A percentile compares a stretch with the other conserved stretches of the same genome.
phyloP scores from a whole-genome alignment of 1,140 invertebrate species.

The Panagrolaimus sp. region DNA sequence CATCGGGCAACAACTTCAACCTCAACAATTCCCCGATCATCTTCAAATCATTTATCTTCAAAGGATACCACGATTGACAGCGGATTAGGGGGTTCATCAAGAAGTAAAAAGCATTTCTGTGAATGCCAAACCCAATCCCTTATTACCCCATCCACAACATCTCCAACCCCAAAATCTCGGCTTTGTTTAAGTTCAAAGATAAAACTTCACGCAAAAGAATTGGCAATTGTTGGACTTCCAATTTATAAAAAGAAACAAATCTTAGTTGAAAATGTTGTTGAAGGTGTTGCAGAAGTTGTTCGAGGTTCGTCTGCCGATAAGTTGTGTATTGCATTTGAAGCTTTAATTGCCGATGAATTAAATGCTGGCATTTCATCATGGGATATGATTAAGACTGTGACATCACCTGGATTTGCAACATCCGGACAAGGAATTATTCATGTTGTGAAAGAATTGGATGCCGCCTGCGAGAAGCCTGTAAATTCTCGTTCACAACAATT shows the following conservation, averaged over 20 bases:
- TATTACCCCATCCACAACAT: neutral
- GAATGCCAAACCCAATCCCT: slow-evolving; percentile 5
- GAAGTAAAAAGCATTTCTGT: neutral
- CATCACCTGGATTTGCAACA: slow-evolving; percentile 49
- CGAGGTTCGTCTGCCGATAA: slow-evolving; percentile 35
- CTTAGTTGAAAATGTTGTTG: slow-evolving; percentile 53
- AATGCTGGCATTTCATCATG: slow-evolving; percentile 33
- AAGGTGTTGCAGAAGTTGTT: slow-evolving; percentile 54
- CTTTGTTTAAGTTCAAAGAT: slow-evolving; percentile 20
- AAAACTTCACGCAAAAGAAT: slow-evolving; percentile 38
- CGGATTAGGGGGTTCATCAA: neutral
- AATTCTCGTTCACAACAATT: slow-evolving; percentile 53
- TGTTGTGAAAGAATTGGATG: slow-evolving; percentile 48
- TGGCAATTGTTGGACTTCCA: slow-evolving; percentile 50
- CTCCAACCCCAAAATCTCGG: neutral
- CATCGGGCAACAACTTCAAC: neutral
- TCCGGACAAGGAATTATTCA: slow-evolving; percentile 34
- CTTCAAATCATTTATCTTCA: neutral
- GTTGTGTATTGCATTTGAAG: slow-evolving; percentile 38
- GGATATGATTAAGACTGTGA: slow-evolving; percentile 48
- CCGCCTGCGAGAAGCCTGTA: slow-evolving; percentile 50
- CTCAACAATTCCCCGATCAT: neutral
- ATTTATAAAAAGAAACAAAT: slow-evolving; percentile 49
- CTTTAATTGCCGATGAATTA: slow-evolving; percentile 48
- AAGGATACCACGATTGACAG: slow-evolving; percentile 6